Evolutionary conservation across 2,797 vertebrate genomes (phyloP).

Genomic region (Poecilia picta): DNA sequence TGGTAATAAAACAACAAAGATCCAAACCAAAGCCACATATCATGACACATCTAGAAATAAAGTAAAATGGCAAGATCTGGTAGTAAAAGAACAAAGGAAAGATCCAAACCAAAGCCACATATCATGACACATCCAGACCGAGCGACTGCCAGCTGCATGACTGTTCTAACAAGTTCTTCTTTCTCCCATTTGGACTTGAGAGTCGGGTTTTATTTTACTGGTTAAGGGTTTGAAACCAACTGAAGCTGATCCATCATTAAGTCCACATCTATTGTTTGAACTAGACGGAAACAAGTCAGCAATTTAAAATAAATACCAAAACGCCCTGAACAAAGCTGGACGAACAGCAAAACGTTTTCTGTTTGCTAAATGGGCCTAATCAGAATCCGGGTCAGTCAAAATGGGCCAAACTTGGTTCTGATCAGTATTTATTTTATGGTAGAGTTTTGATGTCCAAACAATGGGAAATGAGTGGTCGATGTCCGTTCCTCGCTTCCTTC

Average conservation of each 20-base stretch:
- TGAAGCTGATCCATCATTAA: neutral
- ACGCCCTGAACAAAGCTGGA: neutral
- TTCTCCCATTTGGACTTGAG: neutral
- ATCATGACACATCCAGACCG: neutral
- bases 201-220: neutral
- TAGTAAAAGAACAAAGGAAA: neutral
- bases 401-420: neutral
- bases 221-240: neutral
- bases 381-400: neutral
- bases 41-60: too few relatives aligned
- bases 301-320: neutral
- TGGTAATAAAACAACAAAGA: neutral
- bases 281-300: neutral
- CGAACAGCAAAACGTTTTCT: neutral
- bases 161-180: neutral
- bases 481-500: neutral
- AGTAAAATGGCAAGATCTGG: neutral
- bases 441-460: neutral
- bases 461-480: neutral
- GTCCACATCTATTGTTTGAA: neutral
- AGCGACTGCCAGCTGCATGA: neutral
- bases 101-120: neutral
- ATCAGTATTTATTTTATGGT: neutral
- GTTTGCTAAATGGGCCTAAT: neutral
- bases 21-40: too few relatives aligned